Evolutionary conservation across 2,797 vertebrate species (phyloP), one percentile per base, ranked within the genome.

Genomic region (Clarias laeviceps): DNA sequence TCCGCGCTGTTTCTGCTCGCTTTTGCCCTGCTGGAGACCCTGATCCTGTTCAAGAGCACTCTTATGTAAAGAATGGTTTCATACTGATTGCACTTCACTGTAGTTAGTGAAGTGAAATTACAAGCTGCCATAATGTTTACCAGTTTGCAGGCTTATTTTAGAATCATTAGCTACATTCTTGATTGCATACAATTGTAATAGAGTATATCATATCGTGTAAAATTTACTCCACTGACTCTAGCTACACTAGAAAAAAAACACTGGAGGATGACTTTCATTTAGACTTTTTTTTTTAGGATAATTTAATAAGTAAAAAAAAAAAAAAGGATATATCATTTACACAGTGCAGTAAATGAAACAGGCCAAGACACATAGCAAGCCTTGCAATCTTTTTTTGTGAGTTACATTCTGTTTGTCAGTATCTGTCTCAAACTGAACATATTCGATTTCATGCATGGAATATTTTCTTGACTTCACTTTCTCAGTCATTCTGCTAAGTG

Each of bases 21-120:
- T 59, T 82, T 84, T 84, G 79, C 62, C 78, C 88, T 56, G 73
- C 59, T 69, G 70, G 69, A 88, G 82, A 81, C 68, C 59, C 70
- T 61, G 61, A 27, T 85, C 27, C 34, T 37, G 56, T 34, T 50
- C 37, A 80, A 88, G 77, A 84, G 70, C 50, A 69, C n/a, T 37
- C 54, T 22, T 54, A 64, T 37, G 76, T 82, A 86, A 85, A 76
- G n/a, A 80, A 34, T 65, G 29, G 34, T 64, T 80, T 61, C 82
- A 77, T 72, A 56, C 77, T 40, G 20, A 69, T 54, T 76, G 82
- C 82, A 66, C 69, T 86, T 78, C 57, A 80, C 18, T 77, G 78
- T 37, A 84, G 40, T 22, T 22, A 62, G 66, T 57, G 14, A 61
- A 81, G 45, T 24, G 29, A 76, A 50, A 59, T 59, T 70, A 72